phyloP scores from a whole-genome alignment of 2,113 vertebrate species.

The Propithecus coquereli region DNA sequence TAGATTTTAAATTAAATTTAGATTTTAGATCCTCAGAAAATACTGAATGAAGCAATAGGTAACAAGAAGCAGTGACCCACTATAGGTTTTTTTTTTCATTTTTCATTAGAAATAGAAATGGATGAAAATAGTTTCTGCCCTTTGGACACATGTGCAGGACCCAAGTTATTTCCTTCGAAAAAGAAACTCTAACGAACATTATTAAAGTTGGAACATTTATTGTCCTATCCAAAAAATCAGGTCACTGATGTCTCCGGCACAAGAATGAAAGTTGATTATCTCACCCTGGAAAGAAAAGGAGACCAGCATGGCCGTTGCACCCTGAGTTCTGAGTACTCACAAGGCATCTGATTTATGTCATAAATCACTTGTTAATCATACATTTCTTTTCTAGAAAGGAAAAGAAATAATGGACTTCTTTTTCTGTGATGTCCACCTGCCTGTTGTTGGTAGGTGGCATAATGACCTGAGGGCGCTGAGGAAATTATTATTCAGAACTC shows the following conservation, averaged over 20 bases:
- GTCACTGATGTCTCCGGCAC: not conserved
- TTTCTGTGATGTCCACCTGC: not conserved
- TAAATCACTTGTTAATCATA: not conserved
- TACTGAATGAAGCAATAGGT: not conserved
- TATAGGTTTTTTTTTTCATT: not conserved
- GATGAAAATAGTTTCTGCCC: not conserved
- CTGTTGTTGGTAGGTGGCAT: not conserved
- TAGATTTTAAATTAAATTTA: not conserved
- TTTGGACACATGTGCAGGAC: not conserved
- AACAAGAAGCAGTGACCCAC: not conserved
- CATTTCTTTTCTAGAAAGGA: not conserved
- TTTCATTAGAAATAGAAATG: constrained; percentile 24
- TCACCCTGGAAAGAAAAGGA: not conserved
- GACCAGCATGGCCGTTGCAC: not conserved
- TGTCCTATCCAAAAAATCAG: not conserved
- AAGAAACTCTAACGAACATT: not conserved
- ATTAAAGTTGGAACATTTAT: not conserved
- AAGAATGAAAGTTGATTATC: not conserved
- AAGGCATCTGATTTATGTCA: not conserved
- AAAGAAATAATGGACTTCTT: not conserved
- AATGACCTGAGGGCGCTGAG: not conserved
- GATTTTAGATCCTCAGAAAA: not conserved
- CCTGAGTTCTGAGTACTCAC: not conserved
- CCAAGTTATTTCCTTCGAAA: not conserved
- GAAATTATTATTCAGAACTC: not conserved